These are phyloP conservation scores for Neoaliturus tenellus DNA, from an alignment of 2,888 invertebrate species.

Conservation along the genomic window DNA sequence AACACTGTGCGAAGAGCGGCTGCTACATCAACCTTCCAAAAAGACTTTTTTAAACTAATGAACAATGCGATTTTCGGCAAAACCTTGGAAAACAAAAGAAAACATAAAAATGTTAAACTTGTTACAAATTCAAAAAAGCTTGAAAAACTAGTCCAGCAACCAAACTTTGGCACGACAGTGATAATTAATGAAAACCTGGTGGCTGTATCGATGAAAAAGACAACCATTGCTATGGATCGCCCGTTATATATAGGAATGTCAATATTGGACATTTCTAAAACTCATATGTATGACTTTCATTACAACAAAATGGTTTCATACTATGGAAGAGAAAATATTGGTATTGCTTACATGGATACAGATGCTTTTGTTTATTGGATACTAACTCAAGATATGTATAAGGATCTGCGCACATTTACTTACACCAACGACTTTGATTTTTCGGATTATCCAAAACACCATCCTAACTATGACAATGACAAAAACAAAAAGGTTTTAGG, in stretches of 20 bases:
- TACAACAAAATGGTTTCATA: conserved; percentile 52
- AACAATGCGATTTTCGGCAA: conserved; percentile 42
- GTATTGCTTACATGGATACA: conserved; percentile 26
- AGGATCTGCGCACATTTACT: conserved; percentile 30
- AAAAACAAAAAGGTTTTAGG: conserved; percentile 54
- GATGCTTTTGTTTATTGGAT: conserved; percentile 53
- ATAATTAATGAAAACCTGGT: conserved; percentile 55
- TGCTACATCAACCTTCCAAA: conserved; percentile 70
- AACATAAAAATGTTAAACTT: conserved; percentile 16
- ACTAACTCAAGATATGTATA: conserved; percentile 53
- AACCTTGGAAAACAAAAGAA: conserved; percentile 25
- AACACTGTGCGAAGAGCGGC: conserved; percentile 60
- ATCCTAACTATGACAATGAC: conserved; percentile 27
- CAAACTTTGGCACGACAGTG: conserved; percentile 18
- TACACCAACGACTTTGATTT: conserved; percentile 53
- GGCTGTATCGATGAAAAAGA: conserved; percentile 50
- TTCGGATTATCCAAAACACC: conserved; percentile 51
- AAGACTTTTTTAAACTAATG: conserved; percentile 60
- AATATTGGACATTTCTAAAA: conserved; percentile 58
- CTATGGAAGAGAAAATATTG: conserved; percentile 42
- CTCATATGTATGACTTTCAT: conserved; percentile 55
- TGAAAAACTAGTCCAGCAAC: conserved; percentile 36
- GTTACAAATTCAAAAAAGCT: conserved; percentile 1
- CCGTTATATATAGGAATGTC: conserved; percentile 53
- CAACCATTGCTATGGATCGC: conserved; percentile 37